Conservation (phyloP, 2,888 invertebrate species). For the Lasioglossum lativentre region DNA sequence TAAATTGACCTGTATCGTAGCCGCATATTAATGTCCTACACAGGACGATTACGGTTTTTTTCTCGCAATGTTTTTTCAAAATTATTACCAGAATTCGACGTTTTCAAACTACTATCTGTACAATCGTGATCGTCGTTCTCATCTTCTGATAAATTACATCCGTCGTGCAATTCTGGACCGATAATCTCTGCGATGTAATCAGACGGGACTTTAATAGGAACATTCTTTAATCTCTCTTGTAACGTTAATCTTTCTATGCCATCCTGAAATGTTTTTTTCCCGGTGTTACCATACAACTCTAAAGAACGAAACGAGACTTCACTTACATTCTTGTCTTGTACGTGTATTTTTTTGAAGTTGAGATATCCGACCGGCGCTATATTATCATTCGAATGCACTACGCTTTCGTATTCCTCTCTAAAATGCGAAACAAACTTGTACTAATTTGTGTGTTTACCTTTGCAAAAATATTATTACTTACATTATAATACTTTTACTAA, state of each 20-base stretch:
- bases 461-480: constrained; percentile 86
- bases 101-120: constrained; percentile 79
- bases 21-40: constrained; percentile 19
- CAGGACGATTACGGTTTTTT: background rate
- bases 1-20: constrained; percentile 83
- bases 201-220: constrained; percentile 80
- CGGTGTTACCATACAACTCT: constrained; percentile 21
- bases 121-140: constrained; percentile 80
- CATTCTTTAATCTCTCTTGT: constrained; percentile 80
- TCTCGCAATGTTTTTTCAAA: constrained; percentile 10
- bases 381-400: constrained; percentile 95
- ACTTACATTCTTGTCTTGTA: constrained; percentile 88
- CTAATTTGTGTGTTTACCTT: background rate
- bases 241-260: constrained; percentile 79
- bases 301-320: background rate
- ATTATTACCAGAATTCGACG: constrained; percentile 79
- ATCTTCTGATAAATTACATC: constrained; percentile 83
- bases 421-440: constrained; percentile 72
- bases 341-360: constrained; percentile 92
- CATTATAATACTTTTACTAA: constrained; percentile 95
- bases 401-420: constrained; percentile 94
- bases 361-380: constrained; percentile 98
- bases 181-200: constrained; percentile 83
- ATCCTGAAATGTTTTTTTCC: constrained; percentile 71
- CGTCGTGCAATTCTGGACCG: constrained; percentile 82